Base-by-base conservation (phyloP, 2,888 invertebrate genomes). In the Aspidiotus destructor region DNA sequence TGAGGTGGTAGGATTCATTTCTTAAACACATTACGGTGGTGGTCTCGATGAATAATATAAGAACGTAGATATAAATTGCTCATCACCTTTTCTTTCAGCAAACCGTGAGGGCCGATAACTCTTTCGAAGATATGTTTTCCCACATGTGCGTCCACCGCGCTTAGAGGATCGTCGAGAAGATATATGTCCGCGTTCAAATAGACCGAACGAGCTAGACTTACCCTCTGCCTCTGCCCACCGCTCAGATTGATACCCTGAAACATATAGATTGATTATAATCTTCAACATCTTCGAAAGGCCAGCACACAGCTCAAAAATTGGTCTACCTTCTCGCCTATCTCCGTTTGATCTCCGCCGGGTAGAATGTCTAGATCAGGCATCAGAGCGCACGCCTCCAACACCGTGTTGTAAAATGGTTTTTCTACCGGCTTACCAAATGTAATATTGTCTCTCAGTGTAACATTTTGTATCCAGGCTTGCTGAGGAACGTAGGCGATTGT, bases 381-480 rank as follows among this genome's bases (percentile, higher is more conserved):
- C 68, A 99, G 81, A 2, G 96, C 96, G 78, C 97, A 98, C 0
- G 92, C 89, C 71, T 89, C 88, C 54, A 99, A 83, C 0, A 95
- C 86, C 69, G 84, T 83, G 72, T 88, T 82, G 77, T 97, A 97
- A 57, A 82, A 80, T 68, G 80, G 80, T 69, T 85, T 83, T 75
- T 93, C 85, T 62, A 85, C 81, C 0, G 82, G 75, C 72, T 86
- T 86, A 13, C 94, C 94, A 79, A 98, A 99, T 41, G 94, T 76
- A 72, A 99, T 92, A 78, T 98, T 98, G 75, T 96, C 89, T 74
- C 87, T 85, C 40, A 98, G 79, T 0, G 95, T 93, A 5, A 91
- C 89, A 79, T 98, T 98, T 79, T 97, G 97, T 69, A 98, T 97
- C 98, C 98, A 98, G 0, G 97, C 94, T 79, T 94, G 93, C 75